Conservation (phyloP, 1,140 invertebrate genomes). For the Arion vulgaris region DNA sequence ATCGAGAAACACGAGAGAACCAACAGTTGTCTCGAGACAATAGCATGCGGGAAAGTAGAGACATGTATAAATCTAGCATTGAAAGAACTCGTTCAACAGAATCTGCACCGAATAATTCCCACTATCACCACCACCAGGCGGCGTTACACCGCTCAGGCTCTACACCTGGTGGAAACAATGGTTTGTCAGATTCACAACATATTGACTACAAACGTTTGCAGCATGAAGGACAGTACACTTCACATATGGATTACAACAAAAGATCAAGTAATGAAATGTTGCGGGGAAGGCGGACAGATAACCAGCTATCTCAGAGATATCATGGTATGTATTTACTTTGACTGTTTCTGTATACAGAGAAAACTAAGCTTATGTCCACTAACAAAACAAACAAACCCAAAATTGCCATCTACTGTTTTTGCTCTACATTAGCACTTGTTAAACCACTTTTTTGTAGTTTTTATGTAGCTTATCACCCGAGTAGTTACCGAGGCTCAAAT, state of each 20-base stretch:
- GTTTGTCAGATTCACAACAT: slow-evolving; percentile 17
- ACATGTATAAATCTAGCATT: slow-evolving; percentile 12
- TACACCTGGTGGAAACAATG: slow-evolving; percentile 27
- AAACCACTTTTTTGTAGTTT: no score
- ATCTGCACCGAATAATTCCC: slow-evolving; percentile 6
- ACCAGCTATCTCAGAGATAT: slow-evolving; percentile 28
- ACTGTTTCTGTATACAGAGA: no score
- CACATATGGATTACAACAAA: slow-evolving; percentile 28
- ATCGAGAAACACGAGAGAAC: slow-evolving; percentile 17
- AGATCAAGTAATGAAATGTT: background rate
- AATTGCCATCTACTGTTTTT: no score
- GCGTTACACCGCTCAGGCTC: slow-evolving; percentile 1
- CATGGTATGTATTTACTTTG: slow-evolving; percentile 15
- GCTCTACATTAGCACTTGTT: no score
- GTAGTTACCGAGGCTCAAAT: no score
- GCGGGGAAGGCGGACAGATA: slow-evolving; percentile 12
- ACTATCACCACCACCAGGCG: slow-evolving; percentile 14
- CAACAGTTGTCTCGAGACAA: slow-evolving; percentile 20
- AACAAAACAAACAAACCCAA: no score
- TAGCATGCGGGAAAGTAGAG: slow-evolving; percentile 21
- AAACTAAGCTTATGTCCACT: no score
- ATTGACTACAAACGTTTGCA: slow-evolving; percentile 34
- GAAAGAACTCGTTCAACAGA: slow-evolving; percentile 20
- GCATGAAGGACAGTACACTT: slow-evolving; percentile 4
- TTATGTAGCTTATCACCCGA: no score